Conservation (phyloP, 2,113 vertebrate species). For the Platysteira castanea region DNA sequence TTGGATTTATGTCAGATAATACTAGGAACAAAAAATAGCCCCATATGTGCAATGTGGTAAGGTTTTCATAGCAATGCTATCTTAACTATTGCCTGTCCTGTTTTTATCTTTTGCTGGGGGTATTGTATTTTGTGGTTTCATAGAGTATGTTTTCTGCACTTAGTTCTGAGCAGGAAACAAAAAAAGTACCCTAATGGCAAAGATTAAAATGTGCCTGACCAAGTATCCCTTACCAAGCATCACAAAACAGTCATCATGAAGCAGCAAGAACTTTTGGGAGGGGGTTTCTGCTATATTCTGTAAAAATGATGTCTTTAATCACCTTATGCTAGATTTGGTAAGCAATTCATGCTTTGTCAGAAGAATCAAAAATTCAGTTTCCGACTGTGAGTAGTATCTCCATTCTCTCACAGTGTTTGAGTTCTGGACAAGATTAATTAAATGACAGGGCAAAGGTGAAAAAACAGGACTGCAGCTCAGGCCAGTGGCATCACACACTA, state of each 20-base stretch:
- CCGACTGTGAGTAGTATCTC: neutral
- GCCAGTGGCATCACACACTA: neutral
- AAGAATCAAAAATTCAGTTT: neutral
- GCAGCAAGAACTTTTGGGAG: neutral
- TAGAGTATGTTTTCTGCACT: neutral
- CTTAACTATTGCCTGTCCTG: slow-evolving; percentile 62
- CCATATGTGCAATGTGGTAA: slow-evolving; percentile 53
- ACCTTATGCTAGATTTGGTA: neutral
- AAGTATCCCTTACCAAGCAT: neutral
- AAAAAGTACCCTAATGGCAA: neutral
- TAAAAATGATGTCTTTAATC: neutral
- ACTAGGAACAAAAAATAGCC: slow-evolving; percentile 63
- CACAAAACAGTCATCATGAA: neutral
- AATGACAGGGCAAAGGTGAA: neutral
- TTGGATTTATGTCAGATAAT: slow-evolving; percentile 67
- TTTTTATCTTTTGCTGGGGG: neutral
- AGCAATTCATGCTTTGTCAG: neutral
- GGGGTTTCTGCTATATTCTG: neutral
- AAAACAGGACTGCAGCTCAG: neutral
- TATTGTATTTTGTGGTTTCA: neutral
- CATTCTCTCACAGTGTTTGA: neutral
- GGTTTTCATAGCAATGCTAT: slow-evolving; percentile 35
- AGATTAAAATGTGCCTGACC: neutral
- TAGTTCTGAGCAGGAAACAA: neutral
- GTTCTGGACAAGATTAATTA: neutral